Evolutionary conservation across 1,140 invertebrate genomes (phyloP).

Genomic region (Drosophila obscura): DNA sequence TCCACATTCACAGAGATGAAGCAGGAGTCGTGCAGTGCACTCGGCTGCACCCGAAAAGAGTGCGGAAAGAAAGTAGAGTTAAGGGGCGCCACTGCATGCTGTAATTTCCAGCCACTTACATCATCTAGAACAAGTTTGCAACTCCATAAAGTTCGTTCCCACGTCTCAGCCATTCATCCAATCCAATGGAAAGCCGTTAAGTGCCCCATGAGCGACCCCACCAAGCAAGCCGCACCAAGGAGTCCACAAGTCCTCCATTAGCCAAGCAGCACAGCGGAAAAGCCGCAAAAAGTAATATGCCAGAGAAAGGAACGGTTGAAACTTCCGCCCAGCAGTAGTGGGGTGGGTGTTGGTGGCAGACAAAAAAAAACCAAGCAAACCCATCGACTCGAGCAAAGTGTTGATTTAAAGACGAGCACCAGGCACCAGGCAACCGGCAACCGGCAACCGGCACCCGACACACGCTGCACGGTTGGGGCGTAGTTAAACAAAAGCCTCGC

Average conservation of each 20-base stretch:
- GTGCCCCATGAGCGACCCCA: conserved; percentile 48
- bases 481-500: conserved; percentile 61
- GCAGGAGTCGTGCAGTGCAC: conserved; percentile 46
- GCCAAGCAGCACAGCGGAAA: conserved; percentile 37
- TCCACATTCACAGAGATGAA: too few relatives aligned
- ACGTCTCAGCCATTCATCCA: conserved; percentile 43
- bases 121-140: conserved; percentile 66
- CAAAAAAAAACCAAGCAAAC: not conserved
- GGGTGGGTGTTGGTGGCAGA: not conserved
- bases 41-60: conserved; percentile 15
- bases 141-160: conserved; percentile 54
- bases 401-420: conserved; percentile 48
- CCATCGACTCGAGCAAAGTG: conserved; percentile 29
- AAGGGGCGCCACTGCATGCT: conserved; percentile 7
- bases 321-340: too few relatives aligned
- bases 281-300: conserved; percentile 61
- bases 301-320: conserved; percentile 8
- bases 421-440: conserved; percentile 2
- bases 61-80: not conserved
- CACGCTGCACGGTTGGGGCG: conserved; percentile 7
- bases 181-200: conserved; percentile 64
- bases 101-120: conserved; percentile 61
- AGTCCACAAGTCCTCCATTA: conserved; percentile 21
- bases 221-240: conserved; percentile 2
- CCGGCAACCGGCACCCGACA: not conserved